Evolutionary conservation across 2,888 invertebrate genomes (phyloP), one percentile per base, ranked within the genome.

Genomic region (Ptychoptera contaminata): DNA sequence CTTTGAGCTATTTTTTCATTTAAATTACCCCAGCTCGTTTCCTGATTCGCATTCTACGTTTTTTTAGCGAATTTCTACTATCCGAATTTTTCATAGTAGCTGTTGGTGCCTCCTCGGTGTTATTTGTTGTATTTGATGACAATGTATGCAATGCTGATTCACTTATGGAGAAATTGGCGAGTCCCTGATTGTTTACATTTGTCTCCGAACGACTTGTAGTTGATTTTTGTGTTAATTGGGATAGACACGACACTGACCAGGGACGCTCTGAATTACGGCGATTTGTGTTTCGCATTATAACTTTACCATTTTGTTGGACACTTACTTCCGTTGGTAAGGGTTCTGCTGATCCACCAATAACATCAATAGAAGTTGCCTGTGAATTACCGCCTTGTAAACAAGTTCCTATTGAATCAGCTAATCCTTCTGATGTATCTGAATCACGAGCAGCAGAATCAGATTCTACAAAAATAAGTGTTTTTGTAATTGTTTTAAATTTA

Each of bases 181-280:
- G 64, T 1, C 72, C 68, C 57, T 68, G 67, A 49, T 68, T 67
- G 43, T 69, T 66, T 12, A 60, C 66, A 1, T 69, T 65, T 10
- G 69, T 68, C 43, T 56, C 56, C 10, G 54, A 50, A 23, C 41
- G 42, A 30, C 53, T 55, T 4, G 65, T 59, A 4, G 52, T 55
- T 45, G 65, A 65, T 7, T 68, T 65, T 46, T 73, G 70, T 54
- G 73, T 71, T 48, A 82, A 66, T 59, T 85, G 85, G 11, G 85
- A 82, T 34, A 88, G 71, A 54, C 86, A 88, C 8, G 90, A 86
- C 7, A 90, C 87, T 48, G 90, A 88, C 85, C 88, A 88, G 1
- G 90, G 90, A 39, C 90, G 73, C 23, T 74, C 65, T 9, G 64
- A 62, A 48, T 52, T 49, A 44, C 65, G 61, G 42, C 66, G 64